Base-by-base conservation (phyloP, 2,113 vertebrate genomes). In the Ariopsis seemanni region DNA sequence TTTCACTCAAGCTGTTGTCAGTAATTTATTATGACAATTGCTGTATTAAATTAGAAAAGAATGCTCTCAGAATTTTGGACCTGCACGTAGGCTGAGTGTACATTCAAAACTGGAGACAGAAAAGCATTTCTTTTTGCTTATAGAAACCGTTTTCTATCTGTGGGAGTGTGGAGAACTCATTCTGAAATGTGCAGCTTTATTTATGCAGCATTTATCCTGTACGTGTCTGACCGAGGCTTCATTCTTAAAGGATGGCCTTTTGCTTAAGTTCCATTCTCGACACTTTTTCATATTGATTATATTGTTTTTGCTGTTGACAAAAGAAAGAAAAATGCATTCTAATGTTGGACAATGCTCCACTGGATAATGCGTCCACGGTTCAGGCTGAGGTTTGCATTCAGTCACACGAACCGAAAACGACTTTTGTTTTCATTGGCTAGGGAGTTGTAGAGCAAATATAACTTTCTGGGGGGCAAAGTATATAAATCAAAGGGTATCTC, bases 121-220 rank as follows among this genome's bases (percentile, higher is more conserved):
- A 7, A 4, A 48, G 34, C 34, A 25, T n/a, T 27, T 53, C 11
- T 42, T 42, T 42, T 42, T 42, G 42, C 42, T 4, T 53, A 7
- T 85, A 52, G 7, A 48, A 22, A 74, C 71, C 5, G 20, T 20
- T 72, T 72, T 72, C 69, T 42, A 0, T 72, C 17, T 72, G 69
- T 72, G 69, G 42, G 42, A 75, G 8, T 50, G 18, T 1, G 1
- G 4, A 9, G 34, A 42, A 87, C 84, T 60, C 63, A 18, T 84
- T 74, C 77, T 71, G 86, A 89, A 77, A 80, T 82, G 20, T 86
- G 34, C 34, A 82, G 60, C 34, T 85, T 75, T 89, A 83, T 91
- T 87, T 89, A 80, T 85, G 55, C 87, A 86, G 67, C 52, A 58
- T 63, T 82, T 75, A 27, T 53, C 48, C 48, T 77, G 48, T 52